phyloP scores from a whole-genome alignment of 2,113 vertebrate genomes.

The Pygoscelis antarcticus region DNA sequence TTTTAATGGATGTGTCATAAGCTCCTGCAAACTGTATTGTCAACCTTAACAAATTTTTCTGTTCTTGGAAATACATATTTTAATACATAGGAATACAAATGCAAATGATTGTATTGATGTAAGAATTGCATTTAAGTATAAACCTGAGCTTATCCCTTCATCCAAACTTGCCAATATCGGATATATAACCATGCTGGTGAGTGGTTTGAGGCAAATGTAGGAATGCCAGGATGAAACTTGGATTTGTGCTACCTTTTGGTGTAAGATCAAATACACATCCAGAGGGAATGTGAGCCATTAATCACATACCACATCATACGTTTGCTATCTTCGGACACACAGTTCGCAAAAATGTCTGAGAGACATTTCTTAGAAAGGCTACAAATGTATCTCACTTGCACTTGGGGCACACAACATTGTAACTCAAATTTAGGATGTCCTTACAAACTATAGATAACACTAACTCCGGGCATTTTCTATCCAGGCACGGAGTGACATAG shows the following conservation, averaged over 20 bases:
- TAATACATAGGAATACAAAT: background rate
- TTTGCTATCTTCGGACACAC: background rate
- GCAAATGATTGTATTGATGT: background rate
- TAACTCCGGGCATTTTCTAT: background rate
- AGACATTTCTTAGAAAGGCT: background rate
- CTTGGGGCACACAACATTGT: accelerated
- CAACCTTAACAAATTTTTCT: background rate
- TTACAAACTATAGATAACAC: background rate
- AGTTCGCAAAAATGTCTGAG: background rate
- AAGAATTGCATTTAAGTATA: background rate
- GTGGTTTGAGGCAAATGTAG: background rate
- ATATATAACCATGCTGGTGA: background rate
- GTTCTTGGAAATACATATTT: background rate
- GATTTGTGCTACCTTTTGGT: background rate
- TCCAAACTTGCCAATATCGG: background rate
- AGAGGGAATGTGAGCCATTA: background rate
- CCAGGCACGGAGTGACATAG: accelerated
- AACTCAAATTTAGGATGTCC: background rate
- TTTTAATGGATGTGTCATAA: background rate
- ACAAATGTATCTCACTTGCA: background rate
- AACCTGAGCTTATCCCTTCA: background rate
- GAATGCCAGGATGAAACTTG: background rate
- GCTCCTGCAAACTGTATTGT: background rate
- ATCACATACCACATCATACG: accelerated
- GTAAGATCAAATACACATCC: background rate